Base-by-base conservation (phyloP, 2,113 vertebrate species). In the Hydropotes inermis region DNA sequence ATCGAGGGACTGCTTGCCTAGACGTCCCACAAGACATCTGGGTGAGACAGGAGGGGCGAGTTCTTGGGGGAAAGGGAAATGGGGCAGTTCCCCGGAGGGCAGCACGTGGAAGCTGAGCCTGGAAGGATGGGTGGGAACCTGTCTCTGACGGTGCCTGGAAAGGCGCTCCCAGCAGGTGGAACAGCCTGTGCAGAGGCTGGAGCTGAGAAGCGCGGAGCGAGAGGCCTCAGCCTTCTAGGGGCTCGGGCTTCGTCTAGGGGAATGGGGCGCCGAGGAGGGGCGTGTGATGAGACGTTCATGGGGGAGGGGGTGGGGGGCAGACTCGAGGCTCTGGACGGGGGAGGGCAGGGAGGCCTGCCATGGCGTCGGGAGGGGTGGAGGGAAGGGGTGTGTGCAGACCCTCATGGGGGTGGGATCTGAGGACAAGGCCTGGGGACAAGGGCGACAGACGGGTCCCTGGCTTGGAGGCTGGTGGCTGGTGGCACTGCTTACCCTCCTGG, bases 181-280 rank as follows among this genome's bases (percentile, higher is more conserved):
- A 47, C 4, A 28, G 50, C 55, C 0, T 6, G 17, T n/a, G 78
- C 50, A 58, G 64, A 89, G 25, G 55, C 28, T n/a, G 25, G 84
- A n/a, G 61, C 64, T 23, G 30, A 95, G 25, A 9, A 36, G 52
- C n/a, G 13, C 15, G 11, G 30, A 54, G 28, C 3, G 5, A n/a
- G 19, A 45, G 33, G 54, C 12, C 60, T 30, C 39, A 0, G 21
- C 28, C 36, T 36, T 1, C 8, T 1, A 17, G 52, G 25, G 0
- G 2, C 6, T 8, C 19, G 50, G 33, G 57, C 50, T 57, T 82
- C 54, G 9, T 2, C 33, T 57, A 21, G 47, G 60, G 74, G 55
- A 8, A 9, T 17, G 36, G 94, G 45, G 61, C n/a, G 21, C 50
- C 28, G 67, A 61, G 36, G n/a, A 89, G 67, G 12, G 16, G 43